Evolutionary conservation across 1,140 invertebrate genomes (phyloP), one percentile per base, ranked within the genome.

Genomic region (Steinernema feltiae): DNA sequence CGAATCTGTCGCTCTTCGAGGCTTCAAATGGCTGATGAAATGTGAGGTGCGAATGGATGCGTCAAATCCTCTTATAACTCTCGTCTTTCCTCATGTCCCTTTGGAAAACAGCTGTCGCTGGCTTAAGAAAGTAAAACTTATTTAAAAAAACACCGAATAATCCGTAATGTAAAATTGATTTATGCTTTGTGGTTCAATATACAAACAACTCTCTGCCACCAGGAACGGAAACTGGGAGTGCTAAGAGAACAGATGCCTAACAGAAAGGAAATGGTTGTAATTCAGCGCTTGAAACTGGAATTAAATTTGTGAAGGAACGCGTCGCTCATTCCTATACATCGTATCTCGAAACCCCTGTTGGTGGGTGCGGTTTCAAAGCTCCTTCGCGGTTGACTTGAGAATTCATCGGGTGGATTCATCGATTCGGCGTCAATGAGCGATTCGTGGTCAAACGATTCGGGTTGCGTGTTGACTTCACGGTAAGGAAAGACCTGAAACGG

Each of bases 21-120:
- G 53, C 53, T 7, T 63, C 53, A 63, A 63, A 63, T 63, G 53
- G 53, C 53, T 63, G 53, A 63, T 63, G 53, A 63, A 63, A 63
- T 63, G 53, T 63, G 53, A 63, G 53, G 53, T 63, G 53, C 53
- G 24, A 46, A n/a, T 63, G 12, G 15, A 3, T 3, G 53, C 12
- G 53, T 63, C 53, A 63, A 63, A 63, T 63, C 53, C 53, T 21
- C 24, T 63, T 63, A 63, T 7, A n/a, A n/a, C n/a, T n/a, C 53
- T 7, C 53, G 3, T 21, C 53, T 17, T 27, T 63, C 24, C 24
- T 21, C 2, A 27, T 7, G 53, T 63, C 53, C 15, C 2, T 27
- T 63, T 63, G 24, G 24, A 41, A n/a, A n/a, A n/a, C n/a, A n/a
- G n/a, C n/a, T n/a, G n/a, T n/a, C n/a, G n/a, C n/a, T n/a, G n/a